Conservation (phyloP, 2,113 vertebrate species). For the Poeciliopsis occidentalis region DNA sequence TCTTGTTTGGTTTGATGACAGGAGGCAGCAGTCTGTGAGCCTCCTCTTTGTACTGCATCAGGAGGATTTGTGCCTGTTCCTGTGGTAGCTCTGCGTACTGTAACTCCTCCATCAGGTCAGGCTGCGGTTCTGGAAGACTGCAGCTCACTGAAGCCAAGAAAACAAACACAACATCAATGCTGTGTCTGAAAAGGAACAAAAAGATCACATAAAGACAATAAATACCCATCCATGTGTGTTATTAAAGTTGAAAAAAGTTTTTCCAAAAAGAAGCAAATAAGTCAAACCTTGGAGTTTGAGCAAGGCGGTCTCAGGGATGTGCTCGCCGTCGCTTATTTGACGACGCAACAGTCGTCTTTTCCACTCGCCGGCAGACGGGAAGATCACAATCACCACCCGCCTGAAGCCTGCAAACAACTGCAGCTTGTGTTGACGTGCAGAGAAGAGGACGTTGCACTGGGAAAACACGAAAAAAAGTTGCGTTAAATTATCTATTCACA, state of each 20-base stretch:
- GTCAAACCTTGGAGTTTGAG: conserved; percentile 89
- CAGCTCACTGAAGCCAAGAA: conserved; percentile 82
- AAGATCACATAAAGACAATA: too few relatives aligned
- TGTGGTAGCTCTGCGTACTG: conserved; percentile 82
- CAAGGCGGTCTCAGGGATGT: conserved; percentile 85
- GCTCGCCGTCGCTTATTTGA: conserved; percentile 74
- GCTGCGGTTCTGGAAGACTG: conserved; percentile 84
- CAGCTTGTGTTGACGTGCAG: conserved; percentile 87
- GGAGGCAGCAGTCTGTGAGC: conserved; percentile 84
- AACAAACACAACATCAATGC: background rate
- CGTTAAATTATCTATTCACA: background rate
- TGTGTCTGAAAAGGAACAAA: background rate
- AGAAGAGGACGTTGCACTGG: conserved; percentile 88
- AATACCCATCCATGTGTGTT: background rate
- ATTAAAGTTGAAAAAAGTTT: background rate
- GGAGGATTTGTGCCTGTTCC: conserved; percentile 81
- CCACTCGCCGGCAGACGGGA: conserved; percentile 86
- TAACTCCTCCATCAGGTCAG: conserved; percentile 84
- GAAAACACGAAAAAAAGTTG: background rate
- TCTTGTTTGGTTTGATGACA: conserved; percentile 75
- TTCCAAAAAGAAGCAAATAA: background rate
- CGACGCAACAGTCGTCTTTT: conserved; percentile 80
- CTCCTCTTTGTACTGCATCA: conserved; percentile 84
- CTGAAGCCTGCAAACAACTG: conserved; percentile 83
- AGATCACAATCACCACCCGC: conserved; percentile 83